A percentile compares a stretch with the other conserved stretches of the same genome.
phyloP scores from a whole-genome alignment of 2,797 vertebrate genomes.

The Sebastes kiyomatsui region DNA sequence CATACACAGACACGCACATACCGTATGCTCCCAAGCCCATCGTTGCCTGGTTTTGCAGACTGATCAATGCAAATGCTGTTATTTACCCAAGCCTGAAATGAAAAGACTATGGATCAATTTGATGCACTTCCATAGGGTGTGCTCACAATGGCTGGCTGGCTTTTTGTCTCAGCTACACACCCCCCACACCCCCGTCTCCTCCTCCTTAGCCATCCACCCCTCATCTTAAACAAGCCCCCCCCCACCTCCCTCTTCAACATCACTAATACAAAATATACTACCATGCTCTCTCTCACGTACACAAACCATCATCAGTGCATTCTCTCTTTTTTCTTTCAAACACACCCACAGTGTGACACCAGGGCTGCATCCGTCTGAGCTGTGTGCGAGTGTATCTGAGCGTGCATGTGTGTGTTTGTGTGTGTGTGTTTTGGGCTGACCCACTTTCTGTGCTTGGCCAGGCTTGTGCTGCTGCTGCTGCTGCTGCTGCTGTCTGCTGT shows the following conservation, averaged over 20 bases:
- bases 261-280: slow-evolving; percentile 63
- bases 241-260: slow-evolving; percentile 21
- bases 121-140: slow-evolving; percentile 82
- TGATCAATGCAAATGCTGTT: slow-evolving; percentile 89
- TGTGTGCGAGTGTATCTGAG: slow-evolving; percentile 22
- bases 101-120: slow-evolving; percentile 86
- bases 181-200: neutral
- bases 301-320: slow-evolving; percentile 48
- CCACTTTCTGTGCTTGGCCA: slow-evolving; percentile 85
- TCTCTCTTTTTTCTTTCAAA: slow-evolving; percentile 52
- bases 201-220: slow-evolving; percentile 37
- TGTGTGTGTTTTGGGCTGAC: slow-evolving; percentile 74
- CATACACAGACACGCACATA: neutral
- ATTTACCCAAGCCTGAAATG: slow-evolving; percentile 88
- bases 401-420: slow-evolving; percentile 47
- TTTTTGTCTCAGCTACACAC: slow-evolving; percentile 53
- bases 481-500: slow-evolving; percentile 56
- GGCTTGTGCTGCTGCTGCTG: slow-evolving; percentile 72
- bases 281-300: slow-evolving; percentile 40
- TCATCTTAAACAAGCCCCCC: slow-evolving; percentile 47
- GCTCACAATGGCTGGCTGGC: slow-evolving; percentile 69
- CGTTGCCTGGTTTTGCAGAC: slow-evolving; percentile 78
- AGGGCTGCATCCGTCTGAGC: slow-evolving; percentile 68
- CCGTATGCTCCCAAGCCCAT: slow-evolving; percentile 50
- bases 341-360: slow-evolving; percentile 70